Evolutionary conservation across 2,888 invertebrate species (phyloP).

Genomic region (Lochmaea crataegi): DNA sequence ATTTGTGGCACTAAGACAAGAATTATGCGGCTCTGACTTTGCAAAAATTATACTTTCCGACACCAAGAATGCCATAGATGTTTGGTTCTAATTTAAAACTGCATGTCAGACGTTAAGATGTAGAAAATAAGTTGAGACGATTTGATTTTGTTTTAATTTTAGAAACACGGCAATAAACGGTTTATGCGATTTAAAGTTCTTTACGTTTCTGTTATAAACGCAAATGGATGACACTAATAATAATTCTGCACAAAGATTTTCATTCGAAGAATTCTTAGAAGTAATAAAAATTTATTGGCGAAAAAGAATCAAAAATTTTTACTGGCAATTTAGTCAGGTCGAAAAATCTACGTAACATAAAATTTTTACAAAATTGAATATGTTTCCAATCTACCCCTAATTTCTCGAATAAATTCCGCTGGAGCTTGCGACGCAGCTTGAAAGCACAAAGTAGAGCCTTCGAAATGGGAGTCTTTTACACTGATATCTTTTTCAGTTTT

Average conservation of each 20-base stretch:
- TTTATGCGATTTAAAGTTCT: slow-evolving; percentile 10
- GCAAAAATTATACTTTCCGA: slow-evolving; percentile 19
- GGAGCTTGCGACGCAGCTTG: too few relatives aligned
- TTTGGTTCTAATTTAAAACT: slow-evolving; percentile 2
- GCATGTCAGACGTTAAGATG: slow-evolving; percentile 4
- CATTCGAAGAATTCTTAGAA: not conserved
- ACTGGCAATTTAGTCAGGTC: too few relatives aligned
- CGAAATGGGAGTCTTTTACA: too few relatives aligned
- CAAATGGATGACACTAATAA: slow-evolving; percentile 1
- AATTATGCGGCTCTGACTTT: slow-evolving; percentile 10
- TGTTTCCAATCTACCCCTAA: too few relatives aligned
- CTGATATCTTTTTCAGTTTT: too few relatives aligned
- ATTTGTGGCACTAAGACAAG: slow-evolving; percentile 14
- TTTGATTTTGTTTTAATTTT: slow-evolving; percentile 7
- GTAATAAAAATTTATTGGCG: not conserved
- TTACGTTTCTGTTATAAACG: not conserved
- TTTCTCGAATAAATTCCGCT: too few relatives aligned
- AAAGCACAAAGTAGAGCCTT: too few relatives aligned
- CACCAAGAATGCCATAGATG: slow-evolving; percentile 6
- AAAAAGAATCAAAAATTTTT: not conserved
- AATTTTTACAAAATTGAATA: too few relatives aligned
- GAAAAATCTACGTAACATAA: too few relatives aligned
- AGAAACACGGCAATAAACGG: slow-evolving; percentile 12
- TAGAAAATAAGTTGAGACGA: not conserved
- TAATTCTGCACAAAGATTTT: not conserved